phyloP scores from a whole-genome alignment of 1,140 invertebrate genomes.

The Gryon sp. region DNA sequence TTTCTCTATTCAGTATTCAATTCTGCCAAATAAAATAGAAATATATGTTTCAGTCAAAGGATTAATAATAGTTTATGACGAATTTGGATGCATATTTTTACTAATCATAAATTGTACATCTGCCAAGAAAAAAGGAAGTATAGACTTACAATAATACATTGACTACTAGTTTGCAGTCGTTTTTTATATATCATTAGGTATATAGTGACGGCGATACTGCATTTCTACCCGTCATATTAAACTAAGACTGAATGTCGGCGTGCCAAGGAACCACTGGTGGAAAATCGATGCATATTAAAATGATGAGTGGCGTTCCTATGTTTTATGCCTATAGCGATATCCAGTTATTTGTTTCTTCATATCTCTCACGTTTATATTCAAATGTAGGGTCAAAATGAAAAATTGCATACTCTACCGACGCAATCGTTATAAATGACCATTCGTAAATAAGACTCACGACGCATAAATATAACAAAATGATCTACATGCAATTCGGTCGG shows the following conservation, averaged over 20 bases:
- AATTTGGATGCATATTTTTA: slow-evolving; percentile 32
- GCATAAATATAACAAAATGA: slow-evolving; percentile 22
- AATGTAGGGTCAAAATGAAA: slow-evolving; percentile 31
- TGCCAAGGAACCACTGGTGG: slow-evolving; percentile 61
- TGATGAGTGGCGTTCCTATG: slow-evolving; percentile 62
- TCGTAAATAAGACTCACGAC: slow-evolving; percentile 37
- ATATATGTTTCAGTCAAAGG: not conserved
- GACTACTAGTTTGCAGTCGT: slow-evolving; percentile 34
- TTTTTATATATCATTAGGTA: slow-evolving; percentile 27
- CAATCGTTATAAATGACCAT: slow-evolving; percentile 34
- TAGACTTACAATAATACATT: slow-evolving; percentile 33
- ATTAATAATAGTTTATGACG: slow-evolving; percentile 16
- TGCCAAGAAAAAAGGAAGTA: slow-evolving; percentile 46
- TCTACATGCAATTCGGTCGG: slow-evolving; percentile 20
- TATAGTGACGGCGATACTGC: slow-evolving; percentile 19
- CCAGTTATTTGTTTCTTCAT: slow-evolving; percentile 52
- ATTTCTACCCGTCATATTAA: slow-evolving; percentile 39
- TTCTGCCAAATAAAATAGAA: slow-evolving; percentile 17
- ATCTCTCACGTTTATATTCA: slow-evolving; percentile 37
- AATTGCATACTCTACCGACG: slow-evolving; percentile 19
- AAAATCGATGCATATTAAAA: slow-evolving; percentile 67
- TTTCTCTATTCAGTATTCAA: slow-evolving; percentile 17
- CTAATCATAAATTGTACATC: slow-evolving; percentile 41
- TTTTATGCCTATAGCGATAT: slow-evolving; percentile 41
- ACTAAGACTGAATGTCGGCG: slow-evolving; percentile 38